Base-by-base conservation (phyloP, 1,140 invertebrate species). In the Aphelinus atriplicis region DNA sequence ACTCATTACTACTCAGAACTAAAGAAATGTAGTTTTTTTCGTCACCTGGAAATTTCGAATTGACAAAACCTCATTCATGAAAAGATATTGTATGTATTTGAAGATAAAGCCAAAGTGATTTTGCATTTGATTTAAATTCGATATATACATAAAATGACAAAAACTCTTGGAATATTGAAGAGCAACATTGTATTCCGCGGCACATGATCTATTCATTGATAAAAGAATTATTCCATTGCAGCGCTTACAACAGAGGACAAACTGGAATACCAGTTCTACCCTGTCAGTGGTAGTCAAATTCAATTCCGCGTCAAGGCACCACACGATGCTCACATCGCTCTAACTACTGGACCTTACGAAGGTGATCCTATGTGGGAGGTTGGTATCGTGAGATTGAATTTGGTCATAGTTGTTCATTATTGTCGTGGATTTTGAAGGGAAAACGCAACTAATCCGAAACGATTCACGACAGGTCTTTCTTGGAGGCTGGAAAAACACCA, bases 401-500 rank as follows among this genome's bases (percentile, higher is more conserved):
- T 56, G 48, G 5, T 56, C 2, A 47, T 3, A 26, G 9, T 67
- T 67, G 50, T 67, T 2, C 3, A 0, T 1, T 51, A 66, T 51
- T 0, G 51, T 3, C 50, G 7, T 51, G 7, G 3, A 53, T 42
- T 53, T 62, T 62, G 10, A 47, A 47, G 46, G 4, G 1, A 6
- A 26, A 26, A 26, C 26, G 26, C 26, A 26, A 26, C 26, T 26
- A 26, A 26, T 42, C 42, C 46, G 5, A 46, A 46, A 65, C 3
- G 3, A 64, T 76, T 69, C 4, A 6, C 51, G 9, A n/a, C 80
- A 93, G 92, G 83, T 94, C 9, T 95, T 96, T 84, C 90, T 96
- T 75, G 95, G 95, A 46, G 94, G 94, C 66, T 96, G 95, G 95
- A 89, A 90, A 6, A 96, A 96, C 82, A 88, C 89, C 64, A 96